Percentiles rank a stretch among this genome's conserved stretches.
phyloP scores from a whole-genome alignment of 2,797 vertebrate species.

The Poeciliopsis turneri region DNA sequence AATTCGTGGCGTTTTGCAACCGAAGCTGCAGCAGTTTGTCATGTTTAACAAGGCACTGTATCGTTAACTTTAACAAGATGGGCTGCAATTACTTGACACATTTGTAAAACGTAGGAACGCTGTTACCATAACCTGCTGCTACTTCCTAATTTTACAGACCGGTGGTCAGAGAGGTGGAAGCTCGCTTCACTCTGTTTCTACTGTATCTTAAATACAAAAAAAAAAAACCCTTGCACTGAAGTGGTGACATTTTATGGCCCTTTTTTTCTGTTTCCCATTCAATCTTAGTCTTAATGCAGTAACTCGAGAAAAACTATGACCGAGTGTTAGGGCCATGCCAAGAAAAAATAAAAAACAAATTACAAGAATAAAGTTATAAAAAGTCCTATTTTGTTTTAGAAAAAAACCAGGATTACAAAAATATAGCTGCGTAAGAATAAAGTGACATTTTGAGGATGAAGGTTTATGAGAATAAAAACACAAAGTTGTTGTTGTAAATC shows the following conservation, averaged over 20 bases:
- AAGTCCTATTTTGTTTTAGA: too few species aligned
- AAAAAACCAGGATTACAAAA: too few species aligned
- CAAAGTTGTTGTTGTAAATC: too few species aligned
- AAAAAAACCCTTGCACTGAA: slow-evolving; percentile 9
- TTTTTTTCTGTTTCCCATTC: slow-evolving; percentile 60
- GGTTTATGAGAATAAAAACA: too few species aligned
- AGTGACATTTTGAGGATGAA: too few species aligned
- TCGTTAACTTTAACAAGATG: slow-evolving; percentile 75
- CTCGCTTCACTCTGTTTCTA: slow-evolving; percentile 8
- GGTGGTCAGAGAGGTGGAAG: slow-evolving; percentile 14
- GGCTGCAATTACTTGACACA: slow-evolving; percentile 63
- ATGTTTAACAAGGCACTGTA: slow-evolving; percentile 75
- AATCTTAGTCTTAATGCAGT: neutral
- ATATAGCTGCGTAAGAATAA: too few species aligned
- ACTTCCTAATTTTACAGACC: slow-evolving; percentile 32
- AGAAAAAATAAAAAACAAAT: too few species aligned
- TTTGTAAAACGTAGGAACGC: slow-evolving; percentile 52
- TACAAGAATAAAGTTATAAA: too few species aligned
- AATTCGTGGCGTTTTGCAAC: slow-evolving; percentile 18
- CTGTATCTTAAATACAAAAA: slow-evolving; percentile 33
- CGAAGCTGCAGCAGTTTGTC: slow-evolving; percentile 55
- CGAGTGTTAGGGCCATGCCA: too few species aligned
- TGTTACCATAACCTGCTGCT: slow-evolving; percentile 39
- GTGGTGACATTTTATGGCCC: slow-evolving; percentile 61
- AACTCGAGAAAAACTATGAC: neutral